Evolutionary conservation across 2,888 invertebrate genomes (phyloP).

Genomic region (Bembecia ichneumoniformis): DNA sequence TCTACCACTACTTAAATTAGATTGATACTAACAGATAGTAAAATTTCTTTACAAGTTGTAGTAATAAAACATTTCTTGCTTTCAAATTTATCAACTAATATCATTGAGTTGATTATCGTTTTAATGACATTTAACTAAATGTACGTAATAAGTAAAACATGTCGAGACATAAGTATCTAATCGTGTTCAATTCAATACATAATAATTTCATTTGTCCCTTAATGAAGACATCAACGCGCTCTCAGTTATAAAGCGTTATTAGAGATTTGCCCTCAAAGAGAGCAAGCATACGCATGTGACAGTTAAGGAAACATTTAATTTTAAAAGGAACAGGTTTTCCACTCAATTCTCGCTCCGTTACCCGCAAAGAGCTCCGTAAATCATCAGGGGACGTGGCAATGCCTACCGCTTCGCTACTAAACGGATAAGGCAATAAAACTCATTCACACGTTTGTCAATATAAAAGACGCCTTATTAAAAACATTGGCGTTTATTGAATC

Average conservation of each 20-base stretch:
- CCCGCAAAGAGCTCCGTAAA: constrained; percentile 26
- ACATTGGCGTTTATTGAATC: constrained; percentile 24
- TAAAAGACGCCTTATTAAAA: constrained; percentile 68
- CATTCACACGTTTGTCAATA: constrained; percentile 70
- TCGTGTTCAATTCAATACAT: no score
- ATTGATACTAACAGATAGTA: no score
- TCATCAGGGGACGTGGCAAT: constrained; percentile 61
- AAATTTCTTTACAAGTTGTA: no score
- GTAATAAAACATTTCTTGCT: no score
- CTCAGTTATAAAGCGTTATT: background rate
- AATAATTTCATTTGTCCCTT: constrained; percentile 1
- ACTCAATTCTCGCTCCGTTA: constrained; percentile 10
- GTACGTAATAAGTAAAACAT: no score
- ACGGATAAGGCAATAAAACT: constrained; percentile 65
- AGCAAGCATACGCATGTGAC: no score
- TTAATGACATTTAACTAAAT: no score
- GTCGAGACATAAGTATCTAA: no score
- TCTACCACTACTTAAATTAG: no score
- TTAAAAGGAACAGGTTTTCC: background rate
- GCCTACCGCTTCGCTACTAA: constrained; percentile 31
- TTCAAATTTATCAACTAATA: no score
- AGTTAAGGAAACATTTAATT: background rate
- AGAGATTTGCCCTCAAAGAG: no score
- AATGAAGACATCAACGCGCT: constrained; percentile 19
- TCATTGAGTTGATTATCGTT: no score